Conservation (phyloP, 2,113 vertebrate genomes). For the Clarias macrocephalus region DNA sequence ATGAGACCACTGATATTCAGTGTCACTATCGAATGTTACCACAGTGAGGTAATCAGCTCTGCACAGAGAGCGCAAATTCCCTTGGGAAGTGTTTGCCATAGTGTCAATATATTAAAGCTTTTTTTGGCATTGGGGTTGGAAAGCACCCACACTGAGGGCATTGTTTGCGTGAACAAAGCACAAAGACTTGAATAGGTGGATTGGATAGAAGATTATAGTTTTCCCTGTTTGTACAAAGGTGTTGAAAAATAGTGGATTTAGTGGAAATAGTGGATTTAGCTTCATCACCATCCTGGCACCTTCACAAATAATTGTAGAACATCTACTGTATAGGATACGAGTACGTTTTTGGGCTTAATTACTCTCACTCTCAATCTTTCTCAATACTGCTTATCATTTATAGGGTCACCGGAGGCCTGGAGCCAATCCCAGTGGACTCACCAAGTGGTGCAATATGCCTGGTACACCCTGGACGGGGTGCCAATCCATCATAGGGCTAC, state of each 20-base stretch:
- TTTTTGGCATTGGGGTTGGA: constrained; percentile 16
- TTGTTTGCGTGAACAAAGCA: constrained; percentile 20
- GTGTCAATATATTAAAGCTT: constrained; percentile 15
- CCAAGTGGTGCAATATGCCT: too few relatives aligned
- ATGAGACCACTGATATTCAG: constrained; percentile 33
- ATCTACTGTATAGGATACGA: neutral
- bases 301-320: neutral
- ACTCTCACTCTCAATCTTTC: too few relatives aligned
- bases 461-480: too few relatives aligned
- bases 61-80: constrained; percentile 13
- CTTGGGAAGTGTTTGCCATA: constrained; percentile 28
- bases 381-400: too few relatives aligned
- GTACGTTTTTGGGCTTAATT: neutral
- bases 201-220: neutral
- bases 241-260: neutral
- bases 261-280: neutral
- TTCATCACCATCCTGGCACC: neutral
- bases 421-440: too few relatives aligned
- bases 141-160: constrained; percentile 17
- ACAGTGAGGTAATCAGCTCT: constrained; percentile 38
- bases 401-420: too few relatives aligned
- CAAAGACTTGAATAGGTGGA: neutral
- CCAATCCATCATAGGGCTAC: too few relatives aligned
- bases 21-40: constrained; percentile 37
- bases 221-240: neutral